Evolutionary conservation across 2,113 vertebrate genomes (phyloP), one percentile per base, ranked within the genome.

Genomic region (Chelonoidis abingdonii): DNA sequence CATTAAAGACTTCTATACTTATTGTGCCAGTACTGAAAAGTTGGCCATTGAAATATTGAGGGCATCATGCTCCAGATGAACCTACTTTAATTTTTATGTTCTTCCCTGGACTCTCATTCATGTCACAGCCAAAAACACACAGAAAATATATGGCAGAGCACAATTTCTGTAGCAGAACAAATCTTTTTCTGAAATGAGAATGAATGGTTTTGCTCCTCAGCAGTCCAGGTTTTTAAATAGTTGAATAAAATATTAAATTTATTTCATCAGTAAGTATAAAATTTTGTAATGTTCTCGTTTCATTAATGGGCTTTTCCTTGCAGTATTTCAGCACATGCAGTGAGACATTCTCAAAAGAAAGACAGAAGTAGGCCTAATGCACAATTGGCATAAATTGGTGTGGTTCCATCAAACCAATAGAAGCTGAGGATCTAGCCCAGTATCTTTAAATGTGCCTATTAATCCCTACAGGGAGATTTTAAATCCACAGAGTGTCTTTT

Each of bases 1-100:
- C 94, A 89, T 89, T 95, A 86, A 90, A 94, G 88, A 47, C 69
- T 86, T 80, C 25, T 84, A 1, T n/a, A 95, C 95, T 97, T 93
- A 87, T 87, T 72, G 93, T 96, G 78, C 80, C 3, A 5, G 49
- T 29, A 93, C 52, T 57, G 84, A 84, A 94, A 95, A 88, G 90
- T 35, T 62, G 91, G 69, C 86, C 72, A 84, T 31, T 95, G 94
- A 95, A 92, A 92, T 90, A 89, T 79, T 50, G 94, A 85, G 59
- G 12, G 21, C 89, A 93, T 5, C 86, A 65, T 65, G 78, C 14
- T 89, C 53, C 84, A 50, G 49, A 88, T 35, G 49, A 96, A 90
- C 76, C 72, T 16, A 22, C 29, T 93, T 93, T 79, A 92, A 86
- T 84, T 88, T 94, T 86, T 83, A 93, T 57, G 8, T 83, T 93